Evolutionary conservation across 2,113 vertebrate species (phyloP), one percentile per base, ranked within the genome.

Genomic region (Coreoperca whiteheadi): DNA sequence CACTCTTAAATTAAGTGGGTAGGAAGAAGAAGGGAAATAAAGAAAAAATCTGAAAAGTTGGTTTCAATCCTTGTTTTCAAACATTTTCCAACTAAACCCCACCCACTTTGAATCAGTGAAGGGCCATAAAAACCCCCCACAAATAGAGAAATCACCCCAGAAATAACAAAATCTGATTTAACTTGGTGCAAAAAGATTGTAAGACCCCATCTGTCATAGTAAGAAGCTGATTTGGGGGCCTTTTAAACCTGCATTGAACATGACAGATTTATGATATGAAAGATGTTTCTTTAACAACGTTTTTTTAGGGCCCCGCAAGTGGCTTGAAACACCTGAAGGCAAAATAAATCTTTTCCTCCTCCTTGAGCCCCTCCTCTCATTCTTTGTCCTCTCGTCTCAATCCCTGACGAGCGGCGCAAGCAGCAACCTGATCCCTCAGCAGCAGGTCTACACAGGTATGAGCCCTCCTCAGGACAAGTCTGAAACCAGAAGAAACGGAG

Each of bases 391-490:
- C 74, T 73, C 4, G 8, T 68, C 88, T 85, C 69, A 16, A 75
- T 90, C 84, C 81, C 61, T 15, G 30, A 77, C 54, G 50, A 87
- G 75, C 72, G 74, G 41, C 71, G 77, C 84, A 86, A 83, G 78
- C 66, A 80, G 85, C 83, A 87, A 91, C 82, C 80, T 41, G 89
- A 91, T 89, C 65, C 81, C 73, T 9, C 63, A 28, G 69, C 70
- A 67, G 85, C 89, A 89, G 85, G 90, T 89, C 90, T 65, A 76
- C 84, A 88, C 92, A 95, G 90, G 91, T 93, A 83, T 15, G 54
- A 76, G 77, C 81, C 79, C 71, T 89, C 60, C 84, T 81, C 34
- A 5, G 85, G 79, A 86, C 70, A 32, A 73, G 73, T 77, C 65
- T 82, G 75, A 85, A 87, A 87, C 78, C 74, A 79, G 76, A 88